Evolutionary conservation across 2,888 invertebrate species (phyloP), one percentile per base, ranked within the genome.

Genomic region (Agelastica alni): DNA sequence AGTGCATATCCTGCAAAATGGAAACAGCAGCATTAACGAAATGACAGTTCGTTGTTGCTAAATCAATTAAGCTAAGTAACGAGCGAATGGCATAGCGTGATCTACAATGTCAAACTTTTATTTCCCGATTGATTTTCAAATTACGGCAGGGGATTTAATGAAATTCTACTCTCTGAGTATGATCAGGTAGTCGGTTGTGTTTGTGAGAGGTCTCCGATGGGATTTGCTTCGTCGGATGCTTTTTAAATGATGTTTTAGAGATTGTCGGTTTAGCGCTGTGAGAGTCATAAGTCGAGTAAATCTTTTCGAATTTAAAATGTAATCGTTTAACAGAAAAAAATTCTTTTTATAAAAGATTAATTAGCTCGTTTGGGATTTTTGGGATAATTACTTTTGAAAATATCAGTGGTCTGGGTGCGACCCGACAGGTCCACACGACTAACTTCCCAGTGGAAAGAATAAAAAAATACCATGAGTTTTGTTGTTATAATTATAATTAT

Each of bases 41-140:
- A 70, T 72, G 70, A 71, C 69, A 67, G 65, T 68, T 66, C 60
- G 64, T 61, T 53, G 47, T 57, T 64, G 62, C 65, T 64, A 65
- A 69, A 70, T 67, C 70, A 71, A 72, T 72, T 72, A 71, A 65
- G 59, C 64, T 70, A 70, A 71, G 70, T 70, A 69, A 67, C 65
- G 61, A 62, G 48, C 44, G 48, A 56, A 53, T 53, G 44, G 56
- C 37, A 22, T 26, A 32, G 45, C 43, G 43, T 43, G 51, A 56
- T 57, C 57, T 45, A 47, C 53, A 47, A 48, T 49, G 53, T 57
- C 53, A 39, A 49, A 49, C 41, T 53, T 55, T 55, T 51, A 51
- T 51, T 51, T 41, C 43, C 51, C 36, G 46, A 51, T 51, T 42
- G 55, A 55, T 55, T 41, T 51, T 42, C 34, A 32, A 46, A 55